These are phyloP conservation scores for Acronicta psi DNA, from an alignment of 2,888 invertebrate genomes.

Conservation along the genomic window DNA sequence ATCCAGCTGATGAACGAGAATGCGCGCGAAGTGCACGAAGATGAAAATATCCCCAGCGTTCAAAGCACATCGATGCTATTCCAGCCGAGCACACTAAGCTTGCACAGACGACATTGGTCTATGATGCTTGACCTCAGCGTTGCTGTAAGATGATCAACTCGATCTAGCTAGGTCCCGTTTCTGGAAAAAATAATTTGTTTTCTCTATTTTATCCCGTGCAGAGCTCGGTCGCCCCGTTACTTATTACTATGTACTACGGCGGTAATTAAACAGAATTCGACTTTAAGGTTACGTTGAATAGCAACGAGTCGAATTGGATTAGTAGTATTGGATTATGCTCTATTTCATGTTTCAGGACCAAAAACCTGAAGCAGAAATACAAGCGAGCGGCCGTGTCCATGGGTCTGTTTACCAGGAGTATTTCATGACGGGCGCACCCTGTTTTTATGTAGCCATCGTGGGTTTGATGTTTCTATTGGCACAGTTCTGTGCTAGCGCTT, in stretches of 20 bases:
- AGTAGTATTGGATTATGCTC: background rate
- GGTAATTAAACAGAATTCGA: no score
- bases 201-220: no score
- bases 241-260: no score
- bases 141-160: slow-evolving; percentile 60
- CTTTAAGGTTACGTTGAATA: no score
- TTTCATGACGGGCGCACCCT: slow-evolving; percentile 74
- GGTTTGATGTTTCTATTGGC: slow-evolving; percentile 85
- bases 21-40: slow-evolving; percentile 73
- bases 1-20: slow-evolving; percentile 80
- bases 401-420: slow-evolving; percentile 81
- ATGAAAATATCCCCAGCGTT: slow-evolving; percentile 57
- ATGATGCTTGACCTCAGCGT: slow-evolving; percentile 70
- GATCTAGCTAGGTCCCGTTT: no score
- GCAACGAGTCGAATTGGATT: no score
- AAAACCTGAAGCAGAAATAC: slow-evolving; percentile 76
- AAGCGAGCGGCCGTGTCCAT: slow-evolving; percentile 76
- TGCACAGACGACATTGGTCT: slow-evolving; percentile 72
- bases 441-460: slow-evolving; percentile 69
- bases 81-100: slow-evolving; percentile 71
- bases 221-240: no score
- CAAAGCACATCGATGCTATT: slow-evolving; percentile 58
- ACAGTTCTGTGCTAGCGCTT: slow-evolving; percentile 86
- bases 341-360: slow-evolving; percentile 70
- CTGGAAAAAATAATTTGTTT: no score